A percentile compares a stretch with the other conserved stretches of the same genome.
Evolutionary conservation across 2,113 vertebrate genomes (phyloP).

Genomic region (Elanus axillaris): DNA sequence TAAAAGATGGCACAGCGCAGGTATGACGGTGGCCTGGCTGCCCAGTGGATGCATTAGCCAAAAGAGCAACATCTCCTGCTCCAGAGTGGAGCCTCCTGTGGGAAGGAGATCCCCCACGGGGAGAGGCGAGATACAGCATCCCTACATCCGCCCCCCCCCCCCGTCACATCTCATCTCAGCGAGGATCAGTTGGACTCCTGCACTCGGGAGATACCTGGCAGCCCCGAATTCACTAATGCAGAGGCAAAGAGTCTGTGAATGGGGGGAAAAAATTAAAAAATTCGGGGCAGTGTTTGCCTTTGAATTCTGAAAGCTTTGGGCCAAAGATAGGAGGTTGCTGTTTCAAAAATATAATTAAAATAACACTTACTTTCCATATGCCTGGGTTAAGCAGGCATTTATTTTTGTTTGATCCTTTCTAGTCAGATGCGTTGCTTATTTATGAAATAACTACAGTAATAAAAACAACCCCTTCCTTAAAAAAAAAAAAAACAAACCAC

Average conservation of each 20-base stretch:
- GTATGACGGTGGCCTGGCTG: fast-evolving
- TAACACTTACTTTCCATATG: neutral
- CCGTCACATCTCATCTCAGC: neutral
- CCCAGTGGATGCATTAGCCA: neutral
- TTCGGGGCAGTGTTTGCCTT: neutral
- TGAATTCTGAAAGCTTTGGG: neutral
- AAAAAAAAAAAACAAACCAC: neutral
- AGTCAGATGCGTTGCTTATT: neutral
- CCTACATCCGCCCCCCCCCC: fast-evolving
- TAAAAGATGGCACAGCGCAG: neutral
- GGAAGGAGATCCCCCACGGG: neutral
- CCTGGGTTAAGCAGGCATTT: conserved; percentile 6
- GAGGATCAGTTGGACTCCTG: neutral
- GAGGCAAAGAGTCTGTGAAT: neutral
- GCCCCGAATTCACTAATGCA: neutral
- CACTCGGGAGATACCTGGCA: neutral
- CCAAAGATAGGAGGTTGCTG: neutral
- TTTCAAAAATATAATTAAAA: conserved; percentile 32
- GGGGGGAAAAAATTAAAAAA: neutral
- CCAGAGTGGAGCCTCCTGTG: fast-evolving
- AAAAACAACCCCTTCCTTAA: neutral
- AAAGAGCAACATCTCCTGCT: neutral
- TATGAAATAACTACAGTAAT: conserved; percentile 32
- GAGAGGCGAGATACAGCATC: neutral
- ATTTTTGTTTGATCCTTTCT: conserved; percentile 32